A percentile compares a stretch with the other conserved stretches of the same genome.
These are phyloP conservation scores for Coptotermes formosanus DNA, from an alignment of 1,140 invertebrate genomes.

Conservation along the genomic window DNA sequence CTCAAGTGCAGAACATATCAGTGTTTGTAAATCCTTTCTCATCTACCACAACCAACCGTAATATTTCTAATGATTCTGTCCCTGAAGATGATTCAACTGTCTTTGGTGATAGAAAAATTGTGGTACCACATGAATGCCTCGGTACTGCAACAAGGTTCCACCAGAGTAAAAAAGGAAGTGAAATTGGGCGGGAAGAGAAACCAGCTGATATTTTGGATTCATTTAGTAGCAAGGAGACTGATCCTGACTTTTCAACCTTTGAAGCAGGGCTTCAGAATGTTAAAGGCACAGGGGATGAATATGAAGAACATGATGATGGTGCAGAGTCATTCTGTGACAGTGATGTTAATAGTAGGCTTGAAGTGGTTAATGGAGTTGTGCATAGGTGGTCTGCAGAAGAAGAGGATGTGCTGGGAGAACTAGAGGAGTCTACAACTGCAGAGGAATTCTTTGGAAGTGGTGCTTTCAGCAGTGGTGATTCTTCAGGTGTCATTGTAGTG, in stretches of 20 bases:
- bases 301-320: neutral
- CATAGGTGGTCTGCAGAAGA: constrained; percentile 28
- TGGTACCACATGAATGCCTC: constrained; percentile 40
- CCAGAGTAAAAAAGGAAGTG: neutral
- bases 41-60: constrained; percentile 42
- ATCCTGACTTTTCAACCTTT: neutral
- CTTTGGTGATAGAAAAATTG: neutral
- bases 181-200: neutral
- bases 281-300: neutral
- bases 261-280: neutral
- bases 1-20: constrained; percentile 45
- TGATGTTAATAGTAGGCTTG: neutral
- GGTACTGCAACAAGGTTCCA: constrained; percentile 49
- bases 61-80: constrained; percentile 46
- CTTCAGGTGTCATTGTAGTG: constrained; percentile 49
- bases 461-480: constrained; percentile 38
- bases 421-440: constrained; percentile 56
- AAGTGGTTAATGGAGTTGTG: constrained; percentile 6
- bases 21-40: constrained; percentile 58
- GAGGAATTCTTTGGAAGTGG: constrained; percentile 59
- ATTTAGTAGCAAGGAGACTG: neutral
- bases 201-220: neutral
- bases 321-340: neutral
- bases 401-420: constrained; percentile 39
- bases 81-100: constrained; percentile 43